Evolutionary conservation across 1,140 invertebrate genomes (phyloP).

Genomic region (Drosophila lacertosa): DNA sequence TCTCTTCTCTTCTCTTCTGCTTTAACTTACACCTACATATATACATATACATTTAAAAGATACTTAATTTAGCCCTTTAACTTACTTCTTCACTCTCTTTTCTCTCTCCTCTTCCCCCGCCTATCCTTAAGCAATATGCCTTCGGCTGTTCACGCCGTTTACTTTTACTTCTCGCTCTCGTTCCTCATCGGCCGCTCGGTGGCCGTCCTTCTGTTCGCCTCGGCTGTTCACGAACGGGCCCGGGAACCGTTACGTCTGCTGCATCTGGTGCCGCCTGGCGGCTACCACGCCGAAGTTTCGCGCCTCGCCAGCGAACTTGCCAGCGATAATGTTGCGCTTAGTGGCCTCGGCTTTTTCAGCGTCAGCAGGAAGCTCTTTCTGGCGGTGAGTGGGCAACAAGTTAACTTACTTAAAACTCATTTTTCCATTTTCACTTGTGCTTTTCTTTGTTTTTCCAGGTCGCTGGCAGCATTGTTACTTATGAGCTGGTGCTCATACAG

Average conservation of each 20-base stretch:
- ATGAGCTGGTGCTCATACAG: conserved; percentile 86
- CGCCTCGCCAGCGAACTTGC: conserved; percentile 86
- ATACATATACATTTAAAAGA: neutral
- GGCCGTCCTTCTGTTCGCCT: conserved; percentile 86
- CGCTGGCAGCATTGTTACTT: conserved; percentile 88
- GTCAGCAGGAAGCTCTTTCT: conserved; percentile 87
- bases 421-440: neutral
- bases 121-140: conserved; percentile 64
- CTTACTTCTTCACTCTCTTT: neutral
- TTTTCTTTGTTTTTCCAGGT: conserved; percentile 51
- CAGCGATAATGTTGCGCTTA: conserved; percentile 86
- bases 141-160: conserved; percentile 82
- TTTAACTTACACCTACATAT: neutral
- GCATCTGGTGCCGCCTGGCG: conserved; percentile 85
- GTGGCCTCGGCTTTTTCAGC: conserved; percentile 87
- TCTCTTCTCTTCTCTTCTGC: neutral
- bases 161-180: conserved; percentile 87
- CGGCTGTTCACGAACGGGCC: conserved; percentile 87
- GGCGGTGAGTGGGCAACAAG: conserved; percentile 43
- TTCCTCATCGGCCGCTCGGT: conserved; percentile 86
- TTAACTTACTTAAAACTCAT: conserved; percentile 5
- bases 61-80: neutral
- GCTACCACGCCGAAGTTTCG: conserved; percentile 86
- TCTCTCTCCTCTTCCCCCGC: neutral
- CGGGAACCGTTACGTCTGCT: conserved; percentile 85